Evolutionary conservation across 2,888 invertebrate genomes (phyloP).

Genomic region (Pammene aurita): DNA sequence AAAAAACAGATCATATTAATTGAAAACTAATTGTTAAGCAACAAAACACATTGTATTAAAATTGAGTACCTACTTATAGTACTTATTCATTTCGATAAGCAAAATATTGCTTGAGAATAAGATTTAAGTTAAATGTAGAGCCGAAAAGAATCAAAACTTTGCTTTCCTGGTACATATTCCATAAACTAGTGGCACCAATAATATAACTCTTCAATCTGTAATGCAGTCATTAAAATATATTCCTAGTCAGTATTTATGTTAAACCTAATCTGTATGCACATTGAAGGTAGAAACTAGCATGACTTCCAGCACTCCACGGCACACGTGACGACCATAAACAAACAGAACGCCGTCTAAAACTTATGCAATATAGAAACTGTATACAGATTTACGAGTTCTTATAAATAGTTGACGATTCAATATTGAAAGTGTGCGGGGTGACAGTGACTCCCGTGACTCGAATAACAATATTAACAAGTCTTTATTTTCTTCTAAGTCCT

Average conservation of each 20-base stretch:
- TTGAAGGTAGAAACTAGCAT: constrained; percentile 6
- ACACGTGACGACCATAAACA: constrained; percentile 37
- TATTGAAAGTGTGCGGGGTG: constrained; percentile 30
- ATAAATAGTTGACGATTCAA: constrained; percentile 33
- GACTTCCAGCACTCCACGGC: constrained; percentile 23
- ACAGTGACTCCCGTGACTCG: constrained; percentile 12
- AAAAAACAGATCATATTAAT: too few relatives aligned
- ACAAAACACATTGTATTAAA: too few relatives aligned
- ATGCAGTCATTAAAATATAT: neutral
- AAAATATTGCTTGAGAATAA: too few relatives aligned
- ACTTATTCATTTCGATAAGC: too few relatives aligned
- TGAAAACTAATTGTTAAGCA: too few relatives aligned
- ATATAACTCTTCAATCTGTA: too few relatives aligned
- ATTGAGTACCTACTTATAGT: too few relatives aligned
- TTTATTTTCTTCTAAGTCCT: neutral
- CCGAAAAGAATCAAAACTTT: too few relatives aligned
- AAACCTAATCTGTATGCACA: constrained; percentile 24
- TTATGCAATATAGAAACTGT: constrained; percentile 38
- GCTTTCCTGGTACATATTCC: too few relatives aligned
- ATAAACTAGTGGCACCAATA: too few relatives aligned
- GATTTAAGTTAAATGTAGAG: too few relatives aligned
- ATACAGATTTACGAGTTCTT: constrained; percentile 32
- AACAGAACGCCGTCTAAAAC: constrained; percentile 20
- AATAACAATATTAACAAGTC: too few relatives aligned
- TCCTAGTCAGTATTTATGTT: neutral